These are phyloP conservation scores for Labeo calbasu DNA, from an alignment of 2,797 vertebrate species.

Conservation along the genomic window DNA sequence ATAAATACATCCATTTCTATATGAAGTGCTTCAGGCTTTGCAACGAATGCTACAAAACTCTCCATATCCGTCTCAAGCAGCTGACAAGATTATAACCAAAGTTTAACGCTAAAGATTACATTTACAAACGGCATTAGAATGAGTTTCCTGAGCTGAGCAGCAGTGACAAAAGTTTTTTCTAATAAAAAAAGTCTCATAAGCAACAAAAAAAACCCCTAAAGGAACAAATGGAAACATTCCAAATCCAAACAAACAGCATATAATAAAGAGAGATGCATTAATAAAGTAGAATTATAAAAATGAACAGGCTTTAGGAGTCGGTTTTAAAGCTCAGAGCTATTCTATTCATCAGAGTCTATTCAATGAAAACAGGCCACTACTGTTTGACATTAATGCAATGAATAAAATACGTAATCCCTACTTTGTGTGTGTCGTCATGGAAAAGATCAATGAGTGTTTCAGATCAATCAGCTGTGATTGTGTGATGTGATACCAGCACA, in stretches of 20 bases:
- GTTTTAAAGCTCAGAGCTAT: constrained; percentile 17
- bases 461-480: constrained; percentile 25
- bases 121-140: constrained; percentile 16
- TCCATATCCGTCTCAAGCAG: background rate
- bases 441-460: constrained; percentile 32
- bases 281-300: constrained; percentile 15
- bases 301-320: background rate
- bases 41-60: background rate
- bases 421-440: constrained; percentile 6
- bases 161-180: background rate
- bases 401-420: constrained; percentile 28
- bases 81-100: background rate
- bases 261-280: constrained; percentile 6
- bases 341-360: constrained; percentile 13
- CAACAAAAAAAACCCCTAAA: background rate
- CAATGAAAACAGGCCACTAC: constrained; percentile 22
- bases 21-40: background rate
- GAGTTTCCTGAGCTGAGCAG: background rate
- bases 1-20: background rate
- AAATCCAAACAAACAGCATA: constrained; percentile 20
- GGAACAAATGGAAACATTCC: background rate
- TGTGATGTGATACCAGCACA: constrained; percentile 17
- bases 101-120: background rate
- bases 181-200: background rate
- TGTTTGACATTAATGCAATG: constrained; percentile 32